A percentile compares a stretch with the other conserved stretches of the same genome.
These are phyloP conservation scores for Strix uralensis DNA, from an alignment of 2,113 vertebrate genomes.

Conservation along the genomic window DNA sequence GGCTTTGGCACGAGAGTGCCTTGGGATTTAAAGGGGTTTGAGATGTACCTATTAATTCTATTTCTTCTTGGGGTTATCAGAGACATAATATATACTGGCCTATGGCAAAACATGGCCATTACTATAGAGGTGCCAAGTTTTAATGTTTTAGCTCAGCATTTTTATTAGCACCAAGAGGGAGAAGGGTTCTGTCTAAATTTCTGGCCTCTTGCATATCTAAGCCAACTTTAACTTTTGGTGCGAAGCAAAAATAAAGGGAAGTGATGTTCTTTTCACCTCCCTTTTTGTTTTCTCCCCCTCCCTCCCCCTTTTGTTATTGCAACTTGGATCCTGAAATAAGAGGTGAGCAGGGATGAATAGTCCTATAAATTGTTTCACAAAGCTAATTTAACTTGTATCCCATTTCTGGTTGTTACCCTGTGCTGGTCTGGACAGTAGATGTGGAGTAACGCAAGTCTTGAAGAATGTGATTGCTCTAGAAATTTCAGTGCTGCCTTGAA, in stretches of 20 bases:
- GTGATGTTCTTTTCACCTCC: background rate
- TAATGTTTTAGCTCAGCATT: background rate
- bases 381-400: background rate
- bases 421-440: background rate
- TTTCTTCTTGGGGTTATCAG: background rate
- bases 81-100: background rate
- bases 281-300: background rate
- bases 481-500: background rate
- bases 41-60: background rate
- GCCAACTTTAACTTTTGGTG: background rate
- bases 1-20: background rate
- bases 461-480: background rate
- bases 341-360: background rate
- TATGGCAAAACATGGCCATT: background rate
- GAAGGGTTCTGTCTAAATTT: background rate
- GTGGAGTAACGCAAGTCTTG: background rate
- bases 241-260: background rate
- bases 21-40: background rate
- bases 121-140: background rate
- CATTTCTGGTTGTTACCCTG: background rate
- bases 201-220: background rate
- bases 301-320: background rate
- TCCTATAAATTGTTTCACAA: background rate
- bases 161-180: background rate
- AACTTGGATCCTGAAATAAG: background rate